phyloP scores from a whole-genome alignment of 2,113 vertebrate genomes.

The Willisornis vidua region DNA sequence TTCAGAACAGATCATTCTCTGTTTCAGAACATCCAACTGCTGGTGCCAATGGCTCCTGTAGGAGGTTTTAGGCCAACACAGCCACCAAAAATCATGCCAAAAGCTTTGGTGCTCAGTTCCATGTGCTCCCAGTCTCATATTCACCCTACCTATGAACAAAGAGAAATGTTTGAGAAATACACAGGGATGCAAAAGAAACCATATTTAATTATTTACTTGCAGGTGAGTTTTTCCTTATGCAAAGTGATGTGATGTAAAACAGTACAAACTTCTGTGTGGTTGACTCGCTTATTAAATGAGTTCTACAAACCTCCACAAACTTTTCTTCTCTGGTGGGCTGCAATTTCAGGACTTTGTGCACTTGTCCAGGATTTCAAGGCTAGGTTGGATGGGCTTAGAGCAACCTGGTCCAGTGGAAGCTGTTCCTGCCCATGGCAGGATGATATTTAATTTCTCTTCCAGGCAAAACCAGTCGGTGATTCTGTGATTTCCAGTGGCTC shows the following conservation, averaged over 20 bases:
- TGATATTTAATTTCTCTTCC: background rate
- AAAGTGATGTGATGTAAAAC: background rate
- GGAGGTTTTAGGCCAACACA: background rate
- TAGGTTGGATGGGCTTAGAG: background rate
- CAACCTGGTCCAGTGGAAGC: background rate
- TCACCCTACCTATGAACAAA: background rate
- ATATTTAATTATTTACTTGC: accelerated
- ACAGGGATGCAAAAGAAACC: background rate
- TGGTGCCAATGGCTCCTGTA: background rate
- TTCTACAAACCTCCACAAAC: background rate
- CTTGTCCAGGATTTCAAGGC: background rate
- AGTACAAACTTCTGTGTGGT: background rate
- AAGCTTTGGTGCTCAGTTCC: background rate
- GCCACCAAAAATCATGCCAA: background rate
- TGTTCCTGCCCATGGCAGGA: background rate
- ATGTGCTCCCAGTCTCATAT: background rate
- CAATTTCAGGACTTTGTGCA: background rate
- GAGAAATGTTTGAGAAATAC: background rate
- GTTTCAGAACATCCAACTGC: background rate
- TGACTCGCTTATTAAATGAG: background rate
- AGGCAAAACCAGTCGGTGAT: background rate
- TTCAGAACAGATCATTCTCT: background rate
- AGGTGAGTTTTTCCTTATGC: background rate
- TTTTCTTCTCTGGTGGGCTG: background rate
- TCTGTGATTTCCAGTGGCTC: background rate